phyloP scores from a whole-genome alignment of 2,888 invertebrate genomes.

The Tetranychus truncatus region DNA sequence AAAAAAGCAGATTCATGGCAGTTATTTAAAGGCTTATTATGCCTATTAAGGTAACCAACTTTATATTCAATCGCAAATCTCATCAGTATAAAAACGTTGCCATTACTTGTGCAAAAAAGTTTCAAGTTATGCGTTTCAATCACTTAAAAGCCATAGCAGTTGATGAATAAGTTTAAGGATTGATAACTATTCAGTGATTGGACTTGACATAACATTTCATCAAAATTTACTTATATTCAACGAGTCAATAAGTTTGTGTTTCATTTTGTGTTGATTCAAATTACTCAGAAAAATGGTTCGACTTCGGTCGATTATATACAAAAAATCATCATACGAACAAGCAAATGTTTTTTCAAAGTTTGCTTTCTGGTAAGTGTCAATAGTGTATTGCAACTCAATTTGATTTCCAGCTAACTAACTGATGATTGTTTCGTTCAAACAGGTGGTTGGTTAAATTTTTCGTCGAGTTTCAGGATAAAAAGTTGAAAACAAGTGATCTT shows the following conservation, averaged over 20 bases:
- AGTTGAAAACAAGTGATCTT: constrained; percentile 18
- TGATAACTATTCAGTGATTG: no score
- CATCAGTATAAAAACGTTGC: no score
- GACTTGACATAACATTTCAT: no score
- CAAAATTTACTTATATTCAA: no score
- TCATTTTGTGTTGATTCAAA: no score
- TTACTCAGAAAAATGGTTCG: background rate
- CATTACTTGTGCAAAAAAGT: no score
- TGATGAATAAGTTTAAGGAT: no score
- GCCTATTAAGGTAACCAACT: background rate
- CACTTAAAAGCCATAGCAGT: no score
- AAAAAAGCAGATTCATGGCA: background rate
- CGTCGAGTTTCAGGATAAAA: constrained; percentile 13
- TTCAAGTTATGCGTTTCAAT: no score
- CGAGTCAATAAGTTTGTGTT: no score
- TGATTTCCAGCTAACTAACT: background rate
- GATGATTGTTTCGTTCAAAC: background rate
- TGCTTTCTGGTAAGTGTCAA: background rate
- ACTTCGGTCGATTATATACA: background rate
- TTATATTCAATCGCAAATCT: no score
- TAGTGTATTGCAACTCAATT: background rate
- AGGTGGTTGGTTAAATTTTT: constrained; percentile 20
- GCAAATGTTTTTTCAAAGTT: background rate
- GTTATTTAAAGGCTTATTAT: background rate
- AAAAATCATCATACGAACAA: background rate